A percentile compares a stretch with the other conserved stretches of the same genome.
Evolutionary conservation across 2,797 vertebrate species (phyloP).

Genomic region (Oreortyx pictus): DNA sequence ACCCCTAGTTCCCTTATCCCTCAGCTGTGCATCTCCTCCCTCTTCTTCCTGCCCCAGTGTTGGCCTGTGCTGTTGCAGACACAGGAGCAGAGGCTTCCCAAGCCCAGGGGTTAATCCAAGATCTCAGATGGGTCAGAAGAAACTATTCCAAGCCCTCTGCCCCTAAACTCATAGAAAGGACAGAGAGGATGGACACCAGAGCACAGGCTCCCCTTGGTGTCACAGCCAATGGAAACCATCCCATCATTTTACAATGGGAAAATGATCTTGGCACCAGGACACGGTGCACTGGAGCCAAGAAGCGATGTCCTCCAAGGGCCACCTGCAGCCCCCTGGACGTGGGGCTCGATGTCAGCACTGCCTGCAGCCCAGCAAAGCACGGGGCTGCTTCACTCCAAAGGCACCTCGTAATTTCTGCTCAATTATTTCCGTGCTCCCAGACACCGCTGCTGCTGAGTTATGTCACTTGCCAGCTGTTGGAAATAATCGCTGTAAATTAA

Average conservation of each 20-base stretch:
- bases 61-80: background rate
- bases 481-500: slow-evolving; percentile 74
- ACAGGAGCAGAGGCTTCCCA: background rate
- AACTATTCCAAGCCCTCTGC: background rate
- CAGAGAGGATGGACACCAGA: background rate
- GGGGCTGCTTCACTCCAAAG: background rate
- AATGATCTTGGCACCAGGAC: background rate
- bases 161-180: background rate
- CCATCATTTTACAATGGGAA: background rate
- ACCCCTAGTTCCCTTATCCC: fast-evolving
- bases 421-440: background rate
- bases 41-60: background rate
- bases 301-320: background rate
- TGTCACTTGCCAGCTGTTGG: slow-evolving; percentile 70
- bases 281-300: background rate
- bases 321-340: background rate
- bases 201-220: background rate
- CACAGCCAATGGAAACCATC: background rate
- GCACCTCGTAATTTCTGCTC: background rate
- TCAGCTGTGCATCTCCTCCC: background rate
- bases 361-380: background rate
- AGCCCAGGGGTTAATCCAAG: background rate
- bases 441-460: slow-evolving; percentile 25
- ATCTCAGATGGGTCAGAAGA: background rate
- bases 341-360: background rate